A percentile compares a stretch with the other conserved stretches of the same genome.
phyloP scores from a whole-genome alignment of 2,888 invertebrate genomes.

The Aricia artaxerxes region DNA sequence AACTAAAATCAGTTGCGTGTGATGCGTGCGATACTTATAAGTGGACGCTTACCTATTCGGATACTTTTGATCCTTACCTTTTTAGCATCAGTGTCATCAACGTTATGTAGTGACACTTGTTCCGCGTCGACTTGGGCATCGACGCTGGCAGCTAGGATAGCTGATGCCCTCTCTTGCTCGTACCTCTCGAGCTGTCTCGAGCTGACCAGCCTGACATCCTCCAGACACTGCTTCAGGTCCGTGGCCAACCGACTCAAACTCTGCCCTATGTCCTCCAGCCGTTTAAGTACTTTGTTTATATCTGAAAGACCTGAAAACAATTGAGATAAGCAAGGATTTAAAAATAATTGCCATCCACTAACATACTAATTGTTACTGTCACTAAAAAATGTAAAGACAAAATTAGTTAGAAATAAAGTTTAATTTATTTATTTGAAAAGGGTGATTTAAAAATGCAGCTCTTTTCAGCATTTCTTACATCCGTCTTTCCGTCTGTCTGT shows the following conservation, averaged over 20 bases:
- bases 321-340: neutral
- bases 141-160: conserved; percentile 84
- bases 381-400: no score
- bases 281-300: conserved; percentile 77
- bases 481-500: no score
- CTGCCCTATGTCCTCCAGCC: conserved; percentile 85
- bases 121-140: conserved; percentile 83
- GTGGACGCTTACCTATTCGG: neutral
- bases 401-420: no score
- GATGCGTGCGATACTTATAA: no score
- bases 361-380: no score
- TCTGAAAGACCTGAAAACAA: conserved; percentile 56
- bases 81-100: conserved; percentile 85
- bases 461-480: no score
- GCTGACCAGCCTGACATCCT: conserved; percentile 85
- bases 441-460: no score
- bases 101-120: conserved; percentile 63
- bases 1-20: no score
- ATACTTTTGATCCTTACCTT: conserved; percentile 77
- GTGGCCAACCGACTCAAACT: conserved; percentile 84
- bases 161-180: conserved; percentile 83
- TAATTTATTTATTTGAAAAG: no score
- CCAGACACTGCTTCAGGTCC: conserved; percentile 86
- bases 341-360: neutral
- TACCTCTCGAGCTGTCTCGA: conserved; percentile 83